Evolutionary conservation across 2,797 vertebrate species (phyloP), one percentile per base, ranked within the genome.

Genomic region (Sitta carolinensis): DNA sequence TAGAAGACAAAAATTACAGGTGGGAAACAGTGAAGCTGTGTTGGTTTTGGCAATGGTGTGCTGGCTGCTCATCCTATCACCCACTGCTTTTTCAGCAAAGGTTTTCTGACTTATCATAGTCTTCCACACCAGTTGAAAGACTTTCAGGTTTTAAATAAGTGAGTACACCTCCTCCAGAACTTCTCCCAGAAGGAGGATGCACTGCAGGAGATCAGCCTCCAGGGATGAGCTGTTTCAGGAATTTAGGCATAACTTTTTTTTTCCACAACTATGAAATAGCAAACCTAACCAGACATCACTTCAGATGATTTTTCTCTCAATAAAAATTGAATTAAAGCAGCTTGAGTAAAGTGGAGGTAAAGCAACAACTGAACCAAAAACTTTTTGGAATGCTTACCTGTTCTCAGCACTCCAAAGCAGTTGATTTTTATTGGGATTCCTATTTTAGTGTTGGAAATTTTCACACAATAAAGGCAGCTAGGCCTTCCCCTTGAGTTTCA

Each of bases 261-360:
- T 1, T 2, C 1, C 22, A 17, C 10, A 36, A 18, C 21, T 16
- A 3, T 26, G 7, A 25, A 43, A 38, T 22, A 25, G 5, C 18
- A 91, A 85, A 80, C 21, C 18, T 30, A 48, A 70, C 13, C n/a
- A 82, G 62, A 26, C 3, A 18, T 61, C 1, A 3, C 13, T 84
- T 78, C 27, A 51, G 18, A 7, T 58, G 5, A 43, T 81, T 84
- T 73, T 82, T 40, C 13, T 76, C 36, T 43, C 85, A 30, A 51
- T 20, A 54, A 64, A 86, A 81, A 17, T 9, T 11, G 9, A 83
- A 50, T 70, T 66, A 30, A 52, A 77, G 1, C 9, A 88, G 7
- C 23, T 42, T 47, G 26, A 69, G 27, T 73, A n/a, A 62, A 82
- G 17, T 22, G 58, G 25, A 78, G 48, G 12, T 32, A 83, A n/a